Evolutionary conservation across 2,888 invertebrate species (phyloP).

Genomic region (Trichacis sp.): DNA sequence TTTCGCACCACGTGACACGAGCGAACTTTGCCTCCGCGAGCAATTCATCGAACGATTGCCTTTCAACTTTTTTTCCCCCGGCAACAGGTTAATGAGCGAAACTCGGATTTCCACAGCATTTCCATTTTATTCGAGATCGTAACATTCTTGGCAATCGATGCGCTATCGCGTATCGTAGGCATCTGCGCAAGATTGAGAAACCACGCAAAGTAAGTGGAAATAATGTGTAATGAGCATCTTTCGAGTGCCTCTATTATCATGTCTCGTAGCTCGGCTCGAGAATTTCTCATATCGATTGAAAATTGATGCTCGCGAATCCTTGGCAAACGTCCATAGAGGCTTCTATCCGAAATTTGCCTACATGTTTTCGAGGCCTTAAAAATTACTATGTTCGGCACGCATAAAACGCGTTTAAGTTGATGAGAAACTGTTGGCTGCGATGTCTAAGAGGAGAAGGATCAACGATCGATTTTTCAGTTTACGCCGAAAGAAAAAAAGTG

Average conservation of each 20-base stretch:
- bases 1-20: not conserved
- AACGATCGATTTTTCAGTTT: too few species aligned
- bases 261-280: slow-evolving; percentile 29
- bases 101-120: slow-evolving; percentile 6
- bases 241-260: slow-evolving; percentile 3
- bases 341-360: not conserved
- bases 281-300: slow-evolving; percentile 29
- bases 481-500: too few species aligned
- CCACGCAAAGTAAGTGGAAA: slow-evolving; percentile 42
- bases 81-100: not conserved
- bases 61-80: too few species aligned
- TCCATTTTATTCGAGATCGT: slow-evolving; percentile 17
- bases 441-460: too few species aligned
- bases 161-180: slow-evolving; percentile 22
- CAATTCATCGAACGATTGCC: not conserved
- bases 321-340: not conserved
- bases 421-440: too few species aligned
- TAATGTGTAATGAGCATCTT: slow-evolving; percentile 23
- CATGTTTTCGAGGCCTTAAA: too few species aligned
- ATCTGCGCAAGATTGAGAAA: slow-evolving; percentile 37
- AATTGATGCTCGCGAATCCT: slow-evolving; percentile 22
- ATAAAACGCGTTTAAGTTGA: too few species aligned
- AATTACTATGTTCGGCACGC: too few species aligned
- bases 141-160: slow-evolving; percentile 28
- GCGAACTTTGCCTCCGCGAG: not conserved